Percentiles rank a stretch among this genome's conserved stretches.
Conservation (phyloP, 2,113 vertebrate genomes). For the Triplophysa dalaica region DNA sequence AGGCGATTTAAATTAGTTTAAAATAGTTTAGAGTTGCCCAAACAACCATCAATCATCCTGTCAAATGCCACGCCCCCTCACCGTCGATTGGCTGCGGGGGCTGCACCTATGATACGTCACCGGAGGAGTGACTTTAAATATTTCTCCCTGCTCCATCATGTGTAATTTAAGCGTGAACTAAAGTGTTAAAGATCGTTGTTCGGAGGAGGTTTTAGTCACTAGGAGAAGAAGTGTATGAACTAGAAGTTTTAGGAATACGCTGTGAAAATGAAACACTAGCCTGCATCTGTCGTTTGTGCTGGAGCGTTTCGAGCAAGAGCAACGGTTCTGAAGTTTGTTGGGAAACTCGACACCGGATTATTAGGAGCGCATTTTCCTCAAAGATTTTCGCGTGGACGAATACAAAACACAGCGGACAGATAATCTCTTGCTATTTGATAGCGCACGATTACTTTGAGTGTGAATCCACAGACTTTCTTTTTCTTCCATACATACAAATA, state of each 20-base stretch:
- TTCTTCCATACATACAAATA: constrained; percentile 1
- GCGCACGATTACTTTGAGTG: background rate
- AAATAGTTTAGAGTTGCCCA: constrained; percentile 50
- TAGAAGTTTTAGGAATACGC: background rate
- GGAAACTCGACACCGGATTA: constrained; percentile 42
- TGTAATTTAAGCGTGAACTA: constrained; percentile 37
- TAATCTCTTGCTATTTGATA: background rate
- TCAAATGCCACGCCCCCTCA: constrained; percentile 57
- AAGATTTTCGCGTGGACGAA: constrained; percentile 19
- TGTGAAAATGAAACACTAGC: background rate
- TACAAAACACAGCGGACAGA: background rate
- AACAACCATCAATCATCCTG: constrained; percentile 64
- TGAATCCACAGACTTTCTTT: background rate
- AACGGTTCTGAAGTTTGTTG: constrained; percentile 38
- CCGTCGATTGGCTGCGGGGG: constrained; percentile 47
- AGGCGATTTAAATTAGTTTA: constrained; percentile 48
- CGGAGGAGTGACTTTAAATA: constrained; percentile 53
- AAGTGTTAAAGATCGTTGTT: background rate
- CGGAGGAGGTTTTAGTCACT: background rate
- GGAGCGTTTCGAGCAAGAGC: background rate
- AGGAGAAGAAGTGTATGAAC: background rate
- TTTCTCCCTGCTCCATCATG: constrained; percentile 31
- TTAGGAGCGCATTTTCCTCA: constrained; percentile 8
- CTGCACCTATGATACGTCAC: constrained; percentile 53
- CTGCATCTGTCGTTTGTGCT: background rate